Base-by-base conservation (phyloP, 1,140 invertebrate species). In the Popillia japonica region DNA sequence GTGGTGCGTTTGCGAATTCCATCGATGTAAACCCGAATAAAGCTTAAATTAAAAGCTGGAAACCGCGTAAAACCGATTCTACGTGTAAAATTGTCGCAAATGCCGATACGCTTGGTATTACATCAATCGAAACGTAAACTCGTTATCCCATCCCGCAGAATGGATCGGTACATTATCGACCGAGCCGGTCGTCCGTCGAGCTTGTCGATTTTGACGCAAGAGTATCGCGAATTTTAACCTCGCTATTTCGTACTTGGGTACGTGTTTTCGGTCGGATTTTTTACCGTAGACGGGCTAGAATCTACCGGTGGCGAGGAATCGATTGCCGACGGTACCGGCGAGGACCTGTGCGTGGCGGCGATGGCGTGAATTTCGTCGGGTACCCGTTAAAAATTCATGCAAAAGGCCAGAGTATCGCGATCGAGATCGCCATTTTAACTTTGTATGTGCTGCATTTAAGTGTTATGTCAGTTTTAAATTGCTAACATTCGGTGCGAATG, bases 391-490 rank as follows among this genome's bases (percentile, higher is more conserved):
- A 68, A 34, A 68, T 34, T 23, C 61, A 55, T 34, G 61, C 61
- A 14, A 68, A 34, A 34, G 61, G 6, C 61, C 10, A 14, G 48
- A 17, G 48, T n/a, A 55, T 55, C 48, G 48, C n/a, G 48, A 55
- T 10, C 22, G 61, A 10, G 27, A 68, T 68, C 61, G 61, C 61
- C 61, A 68, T 68, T 68, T 68, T 68, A 68, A 68, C 61, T 68
- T 27, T 68, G 61, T 68, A 22, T 68, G 61, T 34, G 59, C 59
- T 61, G 61, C 22, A 34, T 68, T 48, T 68, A 27, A 34, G 61
- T 68, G 61, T 68, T 68, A 68, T 68, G 61, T 68, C 61, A 34
- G 61, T 68, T 34, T 68, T 68, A 55, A 55, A 55, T 55, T 22
- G 11, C 61, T 23, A 68, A 68, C 27, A 68, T 27, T 68, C 61